A percentile compares a stretch with the other conserved stretches of the same genome.
phyloP scores from a whole-genome alignment of 1,140 invertebrate genomes.

The Lucilia sericata region DNA sequence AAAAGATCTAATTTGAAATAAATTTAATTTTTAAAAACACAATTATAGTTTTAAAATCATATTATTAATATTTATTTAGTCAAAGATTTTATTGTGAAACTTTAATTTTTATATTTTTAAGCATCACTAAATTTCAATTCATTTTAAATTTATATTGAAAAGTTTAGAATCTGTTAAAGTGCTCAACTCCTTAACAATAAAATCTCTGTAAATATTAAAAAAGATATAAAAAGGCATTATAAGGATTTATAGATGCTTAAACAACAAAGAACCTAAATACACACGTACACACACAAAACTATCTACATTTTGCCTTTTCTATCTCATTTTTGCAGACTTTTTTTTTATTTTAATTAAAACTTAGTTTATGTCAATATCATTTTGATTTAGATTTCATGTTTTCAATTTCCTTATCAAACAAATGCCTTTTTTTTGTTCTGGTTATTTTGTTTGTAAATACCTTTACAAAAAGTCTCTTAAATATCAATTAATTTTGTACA shows the following conservation, averaged over 20 bases:
- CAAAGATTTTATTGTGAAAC: no score
- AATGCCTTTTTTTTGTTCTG: background rate
- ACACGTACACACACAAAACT: background rate
- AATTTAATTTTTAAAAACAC: no score
- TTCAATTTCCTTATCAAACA: background rate
- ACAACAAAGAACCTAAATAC: background rate
- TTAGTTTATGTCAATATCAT: background rate
- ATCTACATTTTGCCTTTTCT: background rate
- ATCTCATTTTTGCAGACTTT: background rate
- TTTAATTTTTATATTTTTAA: no score
- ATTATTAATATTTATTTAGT: no score
- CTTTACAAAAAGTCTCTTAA: slow-evolving; percentile 6
- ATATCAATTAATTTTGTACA: background rate
- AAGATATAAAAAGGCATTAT: background rate
- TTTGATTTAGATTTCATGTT: background rate
- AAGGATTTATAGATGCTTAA: background rate
- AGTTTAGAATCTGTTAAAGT: no score
- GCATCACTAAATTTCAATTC: no score
- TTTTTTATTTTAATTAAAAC: slow-evolving; percentile 7
- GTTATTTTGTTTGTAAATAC: background rate
- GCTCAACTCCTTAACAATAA: no score
- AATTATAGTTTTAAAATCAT: no score
- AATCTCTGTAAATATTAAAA: background rate
- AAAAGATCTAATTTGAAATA: no score
- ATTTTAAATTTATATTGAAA: no score